Evolutionary conservation across 2,113 vertebrate species (phyloP).

Genomic region (Heterotis niloticus): DNA sequence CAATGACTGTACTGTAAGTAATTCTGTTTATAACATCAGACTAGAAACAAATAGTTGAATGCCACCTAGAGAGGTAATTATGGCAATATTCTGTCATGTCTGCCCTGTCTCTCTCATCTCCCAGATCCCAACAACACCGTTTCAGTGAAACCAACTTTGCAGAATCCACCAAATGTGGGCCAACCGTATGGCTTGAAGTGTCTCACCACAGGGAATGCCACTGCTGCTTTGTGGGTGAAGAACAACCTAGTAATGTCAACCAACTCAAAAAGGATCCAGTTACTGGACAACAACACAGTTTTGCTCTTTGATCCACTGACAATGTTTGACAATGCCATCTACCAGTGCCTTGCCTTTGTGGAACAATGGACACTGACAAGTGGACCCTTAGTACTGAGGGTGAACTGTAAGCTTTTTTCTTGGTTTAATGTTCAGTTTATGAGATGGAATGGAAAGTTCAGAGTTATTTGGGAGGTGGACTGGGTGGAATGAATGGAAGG

Average conservation of each 20-base stretch:
- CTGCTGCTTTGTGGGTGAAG: neutral
- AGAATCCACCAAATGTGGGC: neutral
- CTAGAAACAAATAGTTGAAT: too few species aligned
- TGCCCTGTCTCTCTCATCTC: neutral
- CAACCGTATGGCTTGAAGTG: neutral
- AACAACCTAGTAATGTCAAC: neutral
- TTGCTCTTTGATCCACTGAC: neutral
- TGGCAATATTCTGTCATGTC: neutral
- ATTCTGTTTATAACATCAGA: too few species aligned
- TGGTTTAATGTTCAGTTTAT: neutral
- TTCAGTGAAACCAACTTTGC: neutral
- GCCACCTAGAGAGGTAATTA: too few species aligned
- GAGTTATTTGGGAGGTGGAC: neutral
- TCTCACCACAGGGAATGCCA: neutral
- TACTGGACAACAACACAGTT: neutral
- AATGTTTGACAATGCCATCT: neutral
- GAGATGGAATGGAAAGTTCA: neutral
- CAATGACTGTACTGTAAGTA: too few species aligned
- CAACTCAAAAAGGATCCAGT: neutral
- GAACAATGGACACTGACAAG: neutral
- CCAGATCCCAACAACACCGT: neutral
- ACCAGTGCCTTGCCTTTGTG: neutral
- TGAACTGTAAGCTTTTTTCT: constrained; percentile 5
- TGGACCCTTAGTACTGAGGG: neutral
- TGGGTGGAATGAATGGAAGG: neutral